Base-by-base conservation (phyloP, 2,797 vertebrate species). In the Myotis vivesi region DNA sequence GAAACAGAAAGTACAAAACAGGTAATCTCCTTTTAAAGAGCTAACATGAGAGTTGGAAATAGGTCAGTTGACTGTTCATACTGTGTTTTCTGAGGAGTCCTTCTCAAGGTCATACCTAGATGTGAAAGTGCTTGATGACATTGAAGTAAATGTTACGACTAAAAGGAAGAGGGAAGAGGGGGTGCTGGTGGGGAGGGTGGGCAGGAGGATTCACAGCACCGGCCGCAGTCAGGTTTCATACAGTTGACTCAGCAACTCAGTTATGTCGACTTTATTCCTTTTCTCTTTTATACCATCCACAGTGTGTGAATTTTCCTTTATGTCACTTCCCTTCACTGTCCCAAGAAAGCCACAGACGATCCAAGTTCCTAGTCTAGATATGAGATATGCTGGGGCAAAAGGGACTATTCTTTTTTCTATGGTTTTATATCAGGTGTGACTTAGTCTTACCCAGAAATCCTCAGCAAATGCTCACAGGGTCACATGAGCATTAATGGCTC, bases 341-440 rank as follows among this genome's bases (percentile, higher is more conserved):
- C 19, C 49, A 41, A 81, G 72, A 85, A 90, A 84, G 53, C 28
- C 38, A 75, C 59, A 46, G 23, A 41, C 19, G n/a, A 79, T 59
- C 28, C 10, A 68, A 30, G 12, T 68, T 41, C 7, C 44, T 6
- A 17, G 5, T 87, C 22, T 53, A 41, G 19, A 64, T 25, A 55
- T 13, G 22, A 36, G 36, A 22, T 83, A 80, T 33, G 76, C 3
- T 23, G 30, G 17, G 41, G 6, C 7, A 36, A 55, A 85, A 72
- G 11, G 0, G 22, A n/a, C 12, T 8, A n/a, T 73, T 68, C 46
- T 62, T 55, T 69, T 75, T 44, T 30, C 55, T 71, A 41, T 22
- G 17, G 62, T 93, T 95, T 96, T 94, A 36, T 93, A 77, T 85
- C 11, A 36, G 12, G 22, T 49, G 1, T 59, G 66, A 88, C 59